Base-by-base conservation (phyloP, 2,797 vertebrate species). In the Ciconia nigra region DNA sequence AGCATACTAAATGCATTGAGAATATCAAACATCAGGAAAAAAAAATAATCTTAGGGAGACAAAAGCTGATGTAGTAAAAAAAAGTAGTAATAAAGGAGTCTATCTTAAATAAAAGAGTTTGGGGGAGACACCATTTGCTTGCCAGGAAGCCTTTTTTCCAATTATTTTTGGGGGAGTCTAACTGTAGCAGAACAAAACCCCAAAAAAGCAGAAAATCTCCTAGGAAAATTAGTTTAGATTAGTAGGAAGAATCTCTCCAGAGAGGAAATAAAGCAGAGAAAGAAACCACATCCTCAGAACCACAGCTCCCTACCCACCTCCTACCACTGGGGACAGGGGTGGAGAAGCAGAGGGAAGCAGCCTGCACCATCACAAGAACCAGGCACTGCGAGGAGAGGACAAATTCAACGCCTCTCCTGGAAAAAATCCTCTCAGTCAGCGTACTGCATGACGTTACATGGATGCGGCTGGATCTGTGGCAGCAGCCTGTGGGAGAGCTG, bases 361-460 rank as follows among this genome's bases (percentile, higher is more conserved):
- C 18, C 39, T 44, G 57, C 35, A 66, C 28, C 80, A 33, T 9
- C 19, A 3, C 20, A 52, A 61, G 51, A 79, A 41, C 26, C 31
- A 26, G 22, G 20, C 35, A 5, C 70, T 16, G 7, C 0, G 1
- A 49, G 28, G 20, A 82, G 31, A 44, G 22, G 14, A 20, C 33
- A 92, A 66, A 90, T 8, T 17, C 51, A 57, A 8, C 46, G 67
- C 26, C 51, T 72, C 17, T 54, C 63, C 62, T 19, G 15, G 51
- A 13, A 42, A 47, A 54, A 44, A 1, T 11, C 25, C 16, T 26
- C 22, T 4, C 2, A 1, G 37, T 24, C 69, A 74, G 46, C 3
- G 0, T 51, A 9, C 29, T 54, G n/a, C 4, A 4, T 15, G 39
- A 16, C 0, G 2, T 21, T 11, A 26, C 12, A 18, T 0, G 6